Conservation (phyloP, 2,888 invertebrate species). For the Thyatira batis region DNA sequence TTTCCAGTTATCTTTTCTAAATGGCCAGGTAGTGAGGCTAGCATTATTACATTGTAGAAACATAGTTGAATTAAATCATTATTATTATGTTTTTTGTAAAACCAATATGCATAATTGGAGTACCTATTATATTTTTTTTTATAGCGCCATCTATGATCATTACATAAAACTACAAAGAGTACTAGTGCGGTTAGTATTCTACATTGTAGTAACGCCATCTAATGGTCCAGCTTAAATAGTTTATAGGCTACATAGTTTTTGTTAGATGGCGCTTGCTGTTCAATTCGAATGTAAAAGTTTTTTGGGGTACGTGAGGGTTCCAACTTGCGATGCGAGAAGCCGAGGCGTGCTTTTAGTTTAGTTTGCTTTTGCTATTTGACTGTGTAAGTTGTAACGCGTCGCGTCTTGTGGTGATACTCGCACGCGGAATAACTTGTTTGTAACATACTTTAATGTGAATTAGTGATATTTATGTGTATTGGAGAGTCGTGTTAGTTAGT, state of each 20-base stretch:
- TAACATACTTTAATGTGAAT: slow-evolving; percentile 51
- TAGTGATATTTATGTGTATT: slow-evolving; percentile 40
- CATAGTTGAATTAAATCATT: too few species aligned
- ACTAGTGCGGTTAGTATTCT: background rate
- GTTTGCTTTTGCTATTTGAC: slow-evolving; percentile 59
- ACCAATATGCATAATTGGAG: background rate
- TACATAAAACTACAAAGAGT: background rate
- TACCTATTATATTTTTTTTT: background rate
- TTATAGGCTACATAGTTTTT: background rate
- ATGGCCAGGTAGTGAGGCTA: too few species aligned
- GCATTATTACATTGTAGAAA: too few species aligned
- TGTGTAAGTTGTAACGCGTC: slow-evolving; percentile 39
- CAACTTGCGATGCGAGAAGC: slow-evolving; percentile 20
- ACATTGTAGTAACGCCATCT: background rate
- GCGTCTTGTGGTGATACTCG: slow-evolving; percentile 40
- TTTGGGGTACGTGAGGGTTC: slow-evolving; percentile 20
- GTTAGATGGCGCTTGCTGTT: slow-evolving; percentile 15
- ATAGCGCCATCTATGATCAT: background rate
- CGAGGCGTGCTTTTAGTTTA: slow-evolving; percentile 31
- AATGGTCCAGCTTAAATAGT: background rate
- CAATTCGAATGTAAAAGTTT: slow-evolving; percentile 6
- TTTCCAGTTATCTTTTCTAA: too few species aligned
- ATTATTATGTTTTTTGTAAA: too few species aligned
- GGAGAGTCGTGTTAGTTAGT: slow-evolving; percentile 45
- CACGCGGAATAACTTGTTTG: slow-evolving; percentile 71